These are phyloP conservation scores for Ctenochaetus hawaiiensis DNA, from an alignment of 2,797 vertebrate genomes.

Conservation along the genomic window DNA sequence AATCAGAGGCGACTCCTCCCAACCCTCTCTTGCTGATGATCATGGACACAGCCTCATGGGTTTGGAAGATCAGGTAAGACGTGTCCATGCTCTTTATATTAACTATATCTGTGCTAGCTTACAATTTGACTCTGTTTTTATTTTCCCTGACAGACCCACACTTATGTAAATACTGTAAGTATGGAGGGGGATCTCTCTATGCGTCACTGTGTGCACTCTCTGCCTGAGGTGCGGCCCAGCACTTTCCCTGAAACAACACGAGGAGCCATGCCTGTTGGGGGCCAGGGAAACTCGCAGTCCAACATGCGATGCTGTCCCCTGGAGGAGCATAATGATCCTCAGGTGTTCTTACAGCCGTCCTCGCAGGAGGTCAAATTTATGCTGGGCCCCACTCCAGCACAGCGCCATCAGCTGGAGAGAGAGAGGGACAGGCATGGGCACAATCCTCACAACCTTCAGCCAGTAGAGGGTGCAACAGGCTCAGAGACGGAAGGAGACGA, in stretches of 20 bases:
- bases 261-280: conserved; percentile 77
- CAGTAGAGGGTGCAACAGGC: conserved; percentile 83
- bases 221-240: conserved; percentile 90
- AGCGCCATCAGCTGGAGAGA: conserved; percentile 88
- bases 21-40: conserved; percentile 92
- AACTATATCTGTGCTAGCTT: background rate
- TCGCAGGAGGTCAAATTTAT: conserved; percentile 96
- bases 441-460: conserved; percentile 80
- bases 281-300: conserved; percentile 77
- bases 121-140: conserved; percentile 5
- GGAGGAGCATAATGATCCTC: conserved; percentile 90
- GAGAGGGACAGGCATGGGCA: conserved; percentile 81
- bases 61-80: conserved; percentile 93
- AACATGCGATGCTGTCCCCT: conserved; percentile 88
- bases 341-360: conserved; percentile 93
- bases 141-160: conserved; percentile 90
- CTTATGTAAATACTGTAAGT: conserved; percentile 95
- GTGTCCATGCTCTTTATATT: background rate
- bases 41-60: conserved; percentile 92
- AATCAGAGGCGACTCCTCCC: conserved; percentile 89
- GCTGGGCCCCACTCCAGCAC: conserved; percentile 90
- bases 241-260: conserved; percentile 86
- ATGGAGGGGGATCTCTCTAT: conserved; percentile 92
- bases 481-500: conserved; percentile 86
- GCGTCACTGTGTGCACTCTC: conserved; percentile 92